A percentile compares a stretch with the other conserved stretches of the same genome.
phyloP scores from a whole-genome alignment of 1,140 invertebrate genomes.

The Belonocnema kinseyi region DNA sequence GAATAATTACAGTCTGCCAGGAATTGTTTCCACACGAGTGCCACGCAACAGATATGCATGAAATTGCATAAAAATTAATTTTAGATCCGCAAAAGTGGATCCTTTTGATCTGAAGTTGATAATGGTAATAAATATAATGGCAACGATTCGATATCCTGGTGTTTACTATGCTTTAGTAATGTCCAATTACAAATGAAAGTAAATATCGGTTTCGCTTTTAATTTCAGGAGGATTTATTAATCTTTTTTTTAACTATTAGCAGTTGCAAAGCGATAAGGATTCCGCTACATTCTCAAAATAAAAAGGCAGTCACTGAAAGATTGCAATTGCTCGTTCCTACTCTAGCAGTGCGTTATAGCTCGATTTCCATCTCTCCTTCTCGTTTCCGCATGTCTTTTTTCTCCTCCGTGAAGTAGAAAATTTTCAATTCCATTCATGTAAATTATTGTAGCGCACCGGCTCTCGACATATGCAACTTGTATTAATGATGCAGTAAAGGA shows the following conservation, averaged over 20 bases:
- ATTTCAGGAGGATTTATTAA: neutral
- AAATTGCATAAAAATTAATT: too few relatives aligned
- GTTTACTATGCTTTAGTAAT: too few relatives aligned
- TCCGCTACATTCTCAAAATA: neutral
- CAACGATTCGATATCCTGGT: too few relatives aligned
- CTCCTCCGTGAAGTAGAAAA: conserved; percentile 72
- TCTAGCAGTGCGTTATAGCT: conserved; percentile 18
- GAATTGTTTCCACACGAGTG: too few relatives aligned
- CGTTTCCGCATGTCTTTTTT: conserved; percentile 65
- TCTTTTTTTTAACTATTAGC: conserved; percentile 5
- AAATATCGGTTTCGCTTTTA: conserved; percentile 9
- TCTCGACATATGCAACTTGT: conserved; percentile 76
- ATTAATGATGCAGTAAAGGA: conserved; percentile 75
- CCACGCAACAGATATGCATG: too few relatives aligned
- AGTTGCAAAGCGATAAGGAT: conserved; percentile 1
- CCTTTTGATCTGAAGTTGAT: too few relatives aligned
- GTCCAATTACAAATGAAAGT: neutral
- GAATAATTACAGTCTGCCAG: too few relatives aligned
- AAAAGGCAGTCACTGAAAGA: conserved; percentile 9
- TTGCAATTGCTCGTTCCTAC: conserved; percentile 7
- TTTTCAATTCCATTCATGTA: conserved; percentile 77
- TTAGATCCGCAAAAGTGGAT: too few relatives aligned
- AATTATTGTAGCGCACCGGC: conserved; percentile 76
- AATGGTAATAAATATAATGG: too few relatives aligned
- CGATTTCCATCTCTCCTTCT: conserved; percentile 37